These are phyloP conservation scores for Asobara japonica DNA, from an alignment of 1,140 invertebrate species.

Conservation along the genomic window DNA sequence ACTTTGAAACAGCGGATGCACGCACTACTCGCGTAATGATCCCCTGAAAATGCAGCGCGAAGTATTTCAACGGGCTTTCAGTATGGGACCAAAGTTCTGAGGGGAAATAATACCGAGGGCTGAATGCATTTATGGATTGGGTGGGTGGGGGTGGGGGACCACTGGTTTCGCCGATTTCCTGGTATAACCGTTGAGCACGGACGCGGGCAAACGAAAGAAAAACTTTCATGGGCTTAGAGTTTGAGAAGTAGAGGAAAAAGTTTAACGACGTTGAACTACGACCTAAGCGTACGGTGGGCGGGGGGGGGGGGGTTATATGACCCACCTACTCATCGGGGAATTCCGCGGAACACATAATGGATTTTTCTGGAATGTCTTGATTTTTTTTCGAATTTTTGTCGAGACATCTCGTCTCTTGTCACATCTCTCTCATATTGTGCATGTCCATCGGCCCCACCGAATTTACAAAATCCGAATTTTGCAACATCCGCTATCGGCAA, in stretches of 20 bases:
- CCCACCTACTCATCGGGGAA: neutral
- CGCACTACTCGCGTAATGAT: conserved; percentile 1
- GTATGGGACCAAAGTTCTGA: neutral
- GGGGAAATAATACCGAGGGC: conserved; percentile 11
- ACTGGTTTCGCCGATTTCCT: neutral
- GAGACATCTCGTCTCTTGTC: no score
- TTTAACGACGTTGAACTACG: conserved; percentile 59
- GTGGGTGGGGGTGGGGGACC: conserved; percentile 42
- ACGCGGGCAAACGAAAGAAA: conserved; percentile 44
- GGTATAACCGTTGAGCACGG: neutral
- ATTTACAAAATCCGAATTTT: no score
- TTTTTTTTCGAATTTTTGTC: no score
- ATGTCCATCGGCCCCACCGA: no score
- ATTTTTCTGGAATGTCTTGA: neutral
- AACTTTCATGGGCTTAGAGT: conserved; percentile 59
- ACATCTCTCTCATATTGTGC: no score
- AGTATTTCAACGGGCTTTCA: neutral
- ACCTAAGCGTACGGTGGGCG: conserved; percentile 35
- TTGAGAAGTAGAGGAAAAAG: conserved; percentile 62
- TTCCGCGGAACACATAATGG: neutral
- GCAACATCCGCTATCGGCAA: no score
- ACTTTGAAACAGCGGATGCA: neutral
- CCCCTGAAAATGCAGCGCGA: neutral
- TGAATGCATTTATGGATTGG: conserved; percentile 57
- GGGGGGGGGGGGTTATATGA: no score